Conservation (phyloP, 2,113 vertebrate species). For the Platichthys stellatus region DNA sequence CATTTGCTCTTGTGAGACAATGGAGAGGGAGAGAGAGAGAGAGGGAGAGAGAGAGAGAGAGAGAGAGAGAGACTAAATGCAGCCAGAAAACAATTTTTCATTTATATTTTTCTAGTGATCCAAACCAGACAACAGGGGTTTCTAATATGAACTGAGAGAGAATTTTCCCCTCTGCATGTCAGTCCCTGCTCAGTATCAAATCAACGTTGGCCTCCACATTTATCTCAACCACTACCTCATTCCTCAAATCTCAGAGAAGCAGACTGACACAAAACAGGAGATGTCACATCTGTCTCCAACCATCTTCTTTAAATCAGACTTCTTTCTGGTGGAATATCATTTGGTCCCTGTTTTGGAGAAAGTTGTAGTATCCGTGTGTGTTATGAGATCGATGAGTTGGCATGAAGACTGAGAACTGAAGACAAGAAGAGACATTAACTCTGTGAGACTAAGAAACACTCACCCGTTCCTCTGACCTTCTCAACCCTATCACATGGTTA, state of each 20-base stretch:
- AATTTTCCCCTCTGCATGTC: constrained; percentile 24
- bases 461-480: background rate
- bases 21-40: background rate
- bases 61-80: background rate
- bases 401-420: background rate
- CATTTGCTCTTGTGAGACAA: constrained; percentile 46
- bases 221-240: constrained; percentile 36
- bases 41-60: no score
- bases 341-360: constrained; percentile 1
- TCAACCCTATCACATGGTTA: constrained; percentile 9
- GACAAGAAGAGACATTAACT: background rate
- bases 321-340: constrained; percentile 24
- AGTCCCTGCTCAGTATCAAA: constrained; percentile 59
- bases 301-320: constrained; percentile 24
- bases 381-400: constrained; percentile 42
- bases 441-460: background rate
- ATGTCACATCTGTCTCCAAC: constrained; percentile 41
- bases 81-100: constrained; percentile 28
- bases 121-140: constrained; percentile 52
- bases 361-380: constrained; percentile 8
- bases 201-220: constrained; percentile 33
- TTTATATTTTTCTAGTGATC: constrained; percentile 34
- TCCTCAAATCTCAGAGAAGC: constrained; percentile 46
- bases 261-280: constrained; percentile 59
- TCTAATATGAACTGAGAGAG: constrained; percentile 21